Evolutionary conservation across 2,113 vertebrate genomes (phyloP).

Genomic region (Tautogolabrus adspersus): DNA sequence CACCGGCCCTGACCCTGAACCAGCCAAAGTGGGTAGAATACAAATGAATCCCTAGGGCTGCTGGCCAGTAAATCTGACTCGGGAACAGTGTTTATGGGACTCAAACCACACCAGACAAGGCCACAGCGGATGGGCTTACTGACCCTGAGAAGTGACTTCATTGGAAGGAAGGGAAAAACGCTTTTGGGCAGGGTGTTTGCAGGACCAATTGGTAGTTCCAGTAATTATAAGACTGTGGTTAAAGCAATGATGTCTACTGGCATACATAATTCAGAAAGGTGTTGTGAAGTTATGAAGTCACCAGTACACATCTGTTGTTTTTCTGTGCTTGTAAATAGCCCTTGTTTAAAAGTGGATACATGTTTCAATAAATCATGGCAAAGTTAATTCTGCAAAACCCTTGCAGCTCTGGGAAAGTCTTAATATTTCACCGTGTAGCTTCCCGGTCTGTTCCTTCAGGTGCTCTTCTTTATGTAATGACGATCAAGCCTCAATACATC

Average conservation of each 20-base stretch:
- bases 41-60: constrained; percentile 67
- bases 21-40: constrained; percentile 61
- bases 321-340: constrained; percentile 6
- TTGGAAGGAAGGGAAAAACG: constrained; percentile 43
- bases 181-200: constrained; percentile 49
- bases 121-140: constrained; percentile 54
- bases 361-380: constrained; percentile 47
- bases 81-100: constrained; percentile 67
- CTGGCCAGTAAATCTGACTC: constrained; percentile 72
- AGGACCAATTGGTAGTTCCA: constrained; percentile 47
- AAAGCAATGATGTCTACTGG: constrained; percentile 20
- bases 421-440: constrained; percentile 59
- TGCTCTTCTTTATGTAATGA: constrained; percentile 53
- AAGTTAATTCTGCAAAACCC: constrained; percentile 27
- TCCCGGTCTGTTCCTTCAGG: constrained; percentile 17
- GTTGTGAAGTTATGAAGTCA: constrained; percentile 29
- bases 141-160: constrained; percentile 64
- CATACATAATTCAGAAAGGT: constrained; percentile 28
- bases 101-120: constrained; percentile 69
- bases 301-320: constrained; percentile 18
- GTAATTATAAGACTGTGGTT: constrained; percentile 34
- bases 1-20: constrained; percentile 72
- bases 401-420: constrained; percentile 45
- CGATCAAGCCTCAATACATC: constrained; percentile 50
- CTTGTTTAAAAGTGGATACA: constrained; percentile 8